phyloP scores from a whole-genome alignment of 2,888 invertebrate species.

The Torymus tubicola region DNA sequence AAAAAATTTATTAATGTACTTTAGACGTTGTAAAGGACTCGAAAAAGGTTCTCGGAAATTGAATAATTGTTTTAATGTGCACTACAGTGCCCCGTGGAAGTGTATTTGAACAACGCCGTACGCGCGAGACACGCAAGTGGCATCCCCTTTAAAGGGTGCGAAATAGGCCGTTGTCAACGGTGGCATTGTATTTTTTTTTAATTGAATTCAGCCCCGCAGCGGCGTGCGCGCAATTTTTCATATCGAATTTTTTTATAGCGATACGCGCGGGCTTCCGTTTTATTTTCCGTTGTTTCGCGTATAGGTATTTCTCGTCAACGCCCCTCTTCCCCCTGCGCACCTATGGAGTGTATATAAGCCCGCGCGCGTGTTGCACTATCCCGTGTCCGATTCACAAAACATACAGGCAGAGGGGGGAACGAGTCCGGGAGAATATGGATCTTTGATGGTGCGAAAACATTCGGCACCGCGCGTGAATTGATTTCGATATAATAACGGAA shows the following conservation, averaged over 20 bases:
- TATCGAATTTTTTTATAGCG: constrained; percentile 23
- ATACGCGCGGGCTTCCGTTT: constrained; percentile 34
- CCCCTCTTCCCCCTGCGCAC: too few relatives aligned
- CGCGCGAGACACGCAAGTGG: too few relatives aligned
- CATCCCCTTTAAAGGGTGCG: constrained; percentile 22
- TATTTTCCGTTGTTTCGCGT: constrained; percentile 10
- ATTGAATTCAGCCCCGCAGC: constrained; percentile 17
- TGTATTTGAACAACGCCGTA: too few relatives aligned
- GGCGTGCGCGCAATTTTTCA: constrained; percentile 28
- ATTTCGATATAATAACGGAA: constrained; percentile 28
- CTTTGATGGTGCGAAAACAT: constrained; percentile 27
- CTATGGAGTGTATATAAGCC: constrained; percentile 1
- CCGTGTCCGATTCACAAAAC: constrained; percentile 11
- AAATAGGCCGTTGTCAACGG: not conserved
- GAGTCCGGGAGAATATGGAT: not conserved
- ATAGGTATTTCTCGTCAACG: not conserved
- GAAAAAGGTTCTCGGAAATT: too few relatives aligned
- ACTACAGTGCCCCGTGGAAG: too few relatives aligned
- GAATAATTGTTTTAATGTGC: too few relatives aligned
- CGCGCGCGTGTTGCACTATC: too few relatives aligned
- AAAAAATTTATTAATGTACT: too few relatives aligned
- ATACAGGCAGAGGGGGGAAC: not conserved
- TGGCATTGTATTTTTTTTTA: constrained; percentile 21
- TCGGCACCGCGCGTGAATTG: constrained; percentile 8
- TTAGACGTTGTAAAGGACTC: too few relatives aligned